These are phyloP conservation scores for Siniperca obscura DNA, from an alignment of 2,797 vertebrate species.

Conservation along the genomic window DNA sequence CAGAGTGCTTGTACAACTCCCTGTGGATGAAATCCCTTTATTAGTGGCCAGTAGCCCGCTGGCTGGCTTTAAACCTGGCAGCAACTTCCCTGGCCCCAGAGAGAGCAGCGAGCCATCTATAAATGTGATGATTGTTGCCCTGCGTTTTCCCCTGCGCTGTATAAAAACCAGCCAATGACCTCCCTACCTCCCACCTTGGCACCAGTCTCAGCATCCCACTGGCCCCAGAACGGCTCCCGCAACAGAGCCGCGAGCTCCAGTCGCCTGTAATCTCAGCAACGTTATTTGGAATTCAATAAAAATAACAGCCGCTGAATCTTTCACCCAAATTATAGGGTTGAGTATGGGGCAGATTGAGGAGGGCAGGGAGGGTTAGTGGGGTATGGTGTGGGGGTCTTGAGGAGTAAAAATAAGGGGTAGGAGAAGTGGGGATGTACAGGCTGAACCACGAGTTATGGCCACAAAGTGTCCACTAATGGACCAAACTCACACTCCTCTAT, in stretches of 20 bases:
- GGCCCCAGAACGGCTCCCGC: conserved; percentile 66
- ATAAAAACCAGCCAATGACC: conserved; percentile 70
- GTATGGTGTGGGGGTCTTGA: conserved; percentile 34
- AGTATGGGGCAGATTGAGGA: conserved; percentile 53
- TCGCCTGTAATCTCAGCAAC: conserved; percentile 71
- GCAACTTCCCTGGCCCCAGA: conserved; percentile 36
- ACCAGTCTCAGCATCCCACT: conserved; percentile 59
- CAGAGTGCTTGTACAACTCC: conserved; percentile 59
- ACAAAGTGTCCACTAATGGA: conserved; percentile 76
- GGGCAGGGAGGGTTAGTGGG: conserved; percentile 10
- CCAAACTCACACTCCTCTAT: conserved; percentile 66
- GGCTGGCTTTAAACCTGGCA: conserved; percentile 74
- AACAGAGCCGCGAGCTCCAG: conserved; percentile 55
- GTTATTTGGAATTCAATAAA: conserved; percentile 82
- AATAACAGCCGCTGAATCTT: conserved; percentile 79
- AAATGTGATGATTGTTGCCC: conserved; percentile 75
- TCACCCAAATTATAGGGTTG: conserved; percentile 80
- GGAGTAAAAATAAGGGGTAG: conserved; percentile 59
- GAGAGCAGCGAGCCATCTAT: conserved; percentile 61
- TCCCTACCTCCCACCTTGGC: conserved; percentile 62
- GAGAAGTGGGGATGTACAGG: conserved; percentile 12
- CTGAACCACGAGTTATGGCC: conserved; percentile 61
- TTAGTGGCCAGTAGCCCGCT: conserved; percentile 74
- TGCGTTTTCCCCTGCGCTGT: conserved; percentile 59
- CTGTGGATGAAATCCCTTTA: conserved; percentile 71